phyloP scores from a whole-genome alignment of 2,888 invertebrate genomes.

The Idaea biselata region DNA sequence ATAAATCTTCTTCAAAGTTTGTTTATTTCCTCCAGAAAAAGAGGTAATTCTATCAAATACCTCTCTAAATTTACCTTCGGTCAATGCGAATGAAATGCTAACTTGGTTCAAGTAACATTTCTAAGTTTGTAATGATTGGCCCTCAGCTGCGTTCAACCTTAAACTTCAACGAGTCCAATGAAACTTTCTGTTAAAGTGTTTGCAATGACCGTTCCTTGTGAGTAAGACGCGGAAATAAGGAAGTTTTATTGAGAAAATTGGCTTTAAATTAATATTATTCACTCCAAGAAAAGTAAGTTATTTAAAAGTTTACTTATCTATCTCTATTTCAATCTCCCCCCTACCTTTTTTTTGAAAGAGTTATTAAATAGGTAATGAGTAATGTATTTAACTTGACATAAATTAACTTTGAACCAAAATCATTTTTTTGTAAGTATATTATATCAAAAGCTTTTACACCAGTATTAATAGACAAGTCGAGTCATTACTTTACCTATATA shows the following conservation, averaged over 20 bases:
- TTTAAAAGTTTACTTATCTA: too few relatives aligned
- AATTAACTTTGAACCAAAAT: too few relatives aligned
- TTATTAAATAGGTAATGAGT: too few relatives aligned
- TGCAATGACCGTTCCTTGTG: constrained; percentile 10
- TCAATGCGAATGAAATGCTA: constrained; percentile 17
- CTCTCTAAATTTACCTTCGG: background rate
- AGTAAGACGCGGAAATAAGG: background rate
- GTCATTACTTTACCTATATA: too few relatives aligned
- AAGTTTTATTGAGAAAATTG: background rate
- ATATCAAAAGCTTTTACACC: too few relatives aligned
- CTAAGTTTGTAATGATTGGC: constrained; percentile 30
- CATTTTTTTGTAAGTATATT: too few relatives aligned
- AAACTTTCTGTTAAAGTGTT: constrained; percentile 20
- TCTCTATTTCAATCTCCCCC: too few relatives aligned
- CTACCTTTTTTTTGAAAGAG: too few relatives aligned
- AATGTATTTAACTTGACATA: too few relatives aligned
- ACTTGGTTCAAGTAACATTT: constrained; percentile 23
- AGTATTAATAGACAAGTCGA: too few relatives aligned
- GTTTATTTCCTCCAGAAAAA: background rate
- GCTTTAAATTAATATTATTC: background rate
- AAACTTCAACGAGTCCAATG: constrained; percentile 13
- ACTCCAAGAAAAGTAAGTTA: background rate
- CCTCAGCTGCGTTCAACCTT: constrained; percentile 21
- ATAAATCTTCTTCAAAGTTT: background rate
- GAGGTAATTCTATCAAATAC: background rate